phyloP scores from a whole-genome alignment of 2,888 invertebrate genomes.

The Galerucella pusilla region DNA sequence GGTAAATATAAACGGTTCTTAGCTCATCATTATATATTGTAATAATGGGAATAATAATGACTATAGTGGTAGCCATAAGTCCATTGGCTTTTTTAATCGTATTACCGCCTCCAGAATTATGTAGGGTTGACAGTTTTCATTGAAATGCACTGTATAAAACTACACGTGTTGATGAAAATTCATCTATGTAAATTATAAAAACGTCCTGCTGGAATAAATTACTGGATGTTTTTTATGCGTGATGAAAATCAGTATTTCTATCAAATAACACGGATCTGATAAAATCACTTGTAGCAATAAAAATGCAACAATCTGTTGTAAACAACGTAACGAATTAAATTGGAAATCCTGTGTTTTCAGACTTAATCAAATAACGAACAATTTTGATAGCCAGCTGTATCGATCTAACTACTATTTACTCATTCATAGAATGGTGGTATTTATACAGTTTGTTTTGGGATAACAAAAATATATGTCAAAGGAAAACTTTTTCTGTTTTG shows the following conservation, averaged over 20 bases:
- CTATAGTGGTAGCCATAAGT: too few relatives aligned
- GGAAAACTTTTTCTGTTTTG: too few relatives aligned
- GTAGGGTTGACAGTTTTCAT: too few relatives aligned
- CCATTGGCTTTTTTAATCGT: too few relatives aligned
- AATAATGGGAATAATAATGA: too few relatives aligned
- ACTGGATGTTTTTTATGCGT: background rate
- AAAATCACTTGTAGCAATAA: background rate
- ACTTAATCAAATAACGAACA: background rate
- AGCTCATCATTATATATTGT: too few relatives aligned
- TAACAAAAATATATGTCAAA: too few relatives aligned
- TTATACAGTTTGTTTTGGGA: background rate
- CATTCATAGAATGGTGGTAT: conserved; percentile 1
- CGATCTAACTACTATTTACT: background rate
- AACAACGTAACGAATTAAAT: background rate
- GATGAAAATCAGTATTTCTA: background rate
- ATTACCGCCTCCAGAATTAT: too few relatives aligned
- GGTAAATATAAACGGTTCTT: too few relatives aligned
- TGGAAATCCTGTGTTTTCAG: conserved; percentile 1
- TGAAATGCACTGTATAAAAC: too few relatives aligned
- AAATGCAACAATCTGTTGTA: background rate
- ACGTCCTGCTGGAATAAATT: background rate
- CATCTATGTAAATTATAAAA: too few relatives aligned
- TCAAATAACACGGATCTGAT: background rate
- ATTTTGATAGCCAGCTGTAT: background rate
- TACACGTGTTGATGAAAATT: too few relatives aligned